Conservation (phyloP, 2,113 vertebrate species). For the Naja naja region DNA sequence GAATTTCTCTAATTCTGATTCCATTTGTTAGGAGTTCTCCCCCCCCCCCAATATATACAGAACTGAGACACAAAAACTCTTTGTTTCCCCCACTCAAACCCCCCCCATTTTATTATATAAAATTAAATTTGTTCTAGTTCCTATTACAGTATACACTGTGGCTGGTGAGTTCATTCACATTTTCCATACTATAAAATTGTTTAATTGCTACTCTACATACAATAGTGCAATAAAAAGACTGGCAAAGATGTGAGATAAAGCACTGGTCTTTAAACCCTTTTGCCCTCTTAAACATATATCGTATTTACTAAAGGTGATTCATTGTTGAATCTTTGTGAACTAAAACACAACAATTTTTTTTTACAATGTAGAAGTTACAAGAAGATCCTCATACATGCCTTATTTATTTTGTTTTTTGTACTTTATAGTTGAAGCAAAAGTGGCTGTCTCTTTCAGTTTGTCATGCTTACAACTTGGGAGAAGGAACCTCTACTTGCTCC, state of each 20-base stretch:
- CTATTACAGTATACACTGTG: neutral
- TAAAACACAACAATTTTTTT: neutral
- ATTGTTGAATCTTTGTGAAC: neutral
- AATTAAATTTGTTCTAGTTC: neutral
- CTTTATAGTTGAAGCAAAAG: neutral
- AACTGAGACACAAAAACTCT: neutral
- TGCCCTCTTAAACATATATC: too few species aligned
- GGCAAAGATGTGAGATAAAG: neutral
- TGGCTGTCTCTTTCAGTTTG: neutral
- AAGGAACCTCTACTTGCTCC: neutral
- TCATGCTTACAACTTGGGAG: conserved; percentile 8
- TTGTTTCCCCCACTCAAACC: neutral
- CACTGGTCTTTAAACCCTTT: neutral
- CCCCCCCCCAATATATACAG: neutral
- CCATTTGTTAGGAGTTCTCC: neutral
- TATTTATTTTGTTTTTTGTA: neutral
- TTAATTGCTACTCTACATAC: neutral
- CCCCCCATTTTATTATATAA: neutral
- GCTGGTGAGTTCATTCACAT: neutral
- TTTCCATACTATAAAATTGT: neutral
- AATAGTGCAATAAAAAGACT: neutral
- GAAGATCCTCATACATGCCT: neutral
- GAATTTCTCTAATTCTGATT: neutral
- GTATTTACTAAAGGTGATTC: neutral
- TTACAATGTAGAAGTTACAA: neutral